Evolutionary conservation across 1,140 invertebrate genomes (phyloP).

Genomic region (Ceratina calcarata): DNA sequence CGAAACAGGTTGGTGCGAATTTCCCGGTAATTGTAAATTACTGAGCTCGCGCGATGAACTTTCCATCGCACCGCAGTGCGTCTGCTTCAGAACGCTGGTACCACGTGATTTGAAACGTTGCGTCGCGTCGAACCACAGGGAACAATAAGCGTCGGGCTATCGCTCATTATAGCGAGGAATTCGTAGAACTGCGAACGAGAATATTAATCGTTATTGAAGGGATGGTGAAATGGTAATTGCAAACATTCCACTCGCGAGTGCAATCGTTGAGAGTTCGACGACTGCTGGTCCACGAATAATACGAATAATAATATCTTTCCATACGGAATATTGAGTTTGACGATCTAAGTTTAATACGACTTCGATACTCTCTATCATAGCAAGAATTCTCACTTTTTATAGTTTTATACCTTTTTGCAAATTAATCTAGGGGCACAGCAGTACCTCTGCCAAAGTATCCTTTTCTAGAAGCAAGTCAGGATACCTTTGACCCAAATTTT

Average conservation of each 20-base stretch:
- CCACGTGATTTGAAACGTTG: not conserved
- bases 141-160: not conserved
- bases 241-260: not conserved
- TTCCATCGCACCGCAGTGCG: not conserved
- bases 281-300: not conserved
- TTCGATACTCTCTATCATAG: not conserved
- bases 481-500: no score
- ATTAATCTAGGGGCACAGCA: no score
- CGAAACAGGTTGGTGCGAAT: conserved; percentile 17
- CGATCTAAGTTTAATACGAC: not conserved
- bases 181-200: not conserved
- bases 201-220: conserved; percentile 28
- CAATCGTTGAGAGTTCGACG: not conserved
- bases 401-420: no score
- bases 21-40: conserved; percentile 53
- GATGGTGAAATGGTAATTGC: conserved; percentile 5
- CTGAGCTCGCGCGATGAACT: conserved; percentile 22
- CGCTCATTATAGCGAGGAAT: conserved; percentile 1
- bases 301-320: no score
- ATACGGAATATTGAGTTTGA: not conserved
- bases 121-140: not conserved
- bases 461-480: no score
- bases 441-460: no score
- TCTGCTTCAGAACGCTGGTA: not conserved
- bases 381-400: no score